A percentile compares a stretch with the other conserved stretches of the same genome.
phyloP scores from a whole-genome alignment of 2,113 vertebrate genomes.

The Pica pica region DNA sequence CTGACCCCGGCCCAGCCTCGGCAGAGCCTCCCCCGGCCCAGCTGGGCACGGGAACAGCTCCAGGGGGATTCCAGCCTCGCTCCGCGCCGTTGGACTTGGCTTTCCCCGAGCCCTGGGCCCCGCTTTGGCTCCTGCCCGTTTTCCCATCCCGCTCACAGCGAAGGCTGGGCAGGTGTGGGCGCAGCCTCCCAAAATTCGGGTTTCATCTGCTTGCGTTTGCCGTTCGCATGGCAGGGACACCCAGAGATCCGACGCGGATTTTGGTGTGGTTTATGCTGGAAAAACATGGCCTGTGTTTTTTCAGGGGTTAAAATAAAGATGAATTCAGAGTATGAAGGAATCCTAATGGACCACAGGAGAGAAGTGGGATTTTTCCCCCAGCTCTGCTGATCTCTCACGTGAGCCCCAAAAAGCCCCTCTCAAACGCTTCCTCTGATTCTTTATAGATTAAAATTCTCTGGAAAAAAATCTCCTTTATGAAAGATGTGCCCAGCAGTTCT shows the following conservation, averaged over 20 bases:
- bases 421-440: not conserved
- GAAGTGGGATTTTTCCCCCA: not conserved
- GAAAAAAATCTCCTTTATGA: not conserved
- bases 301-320: not conserved
- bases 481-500: not conserved
- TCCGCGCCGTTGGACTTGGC: not conserved
- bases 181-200: not conserved
- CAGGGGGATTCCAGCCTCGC: not conserved
- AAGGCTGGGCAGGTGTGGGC: no score
- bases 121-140: not conserved
- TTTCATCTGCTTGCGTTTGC: not conserved
- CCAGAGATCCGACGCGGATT: not conserved
- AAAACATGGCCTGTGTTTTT: not conserved
- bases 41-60: not conserved
- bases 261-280: not conserved
- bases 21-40: no score
- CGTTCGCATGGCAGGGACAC: not conserved
- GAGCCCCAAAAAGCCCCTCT: not conserved
- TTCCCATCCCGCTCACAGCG: no score
- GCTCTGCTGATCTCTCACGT: not conserved
- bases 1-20: no score
- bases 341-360: not conserved
- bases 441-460: not conserved
- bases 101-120: not conserved
- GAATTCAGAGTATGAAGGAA: not conserved